These are phyloP conservation scores for Gymnodraco acuticeps DNA, from an alignment of 2,797 vertebrate genomes.

Conservation along the genomic window DNA sequence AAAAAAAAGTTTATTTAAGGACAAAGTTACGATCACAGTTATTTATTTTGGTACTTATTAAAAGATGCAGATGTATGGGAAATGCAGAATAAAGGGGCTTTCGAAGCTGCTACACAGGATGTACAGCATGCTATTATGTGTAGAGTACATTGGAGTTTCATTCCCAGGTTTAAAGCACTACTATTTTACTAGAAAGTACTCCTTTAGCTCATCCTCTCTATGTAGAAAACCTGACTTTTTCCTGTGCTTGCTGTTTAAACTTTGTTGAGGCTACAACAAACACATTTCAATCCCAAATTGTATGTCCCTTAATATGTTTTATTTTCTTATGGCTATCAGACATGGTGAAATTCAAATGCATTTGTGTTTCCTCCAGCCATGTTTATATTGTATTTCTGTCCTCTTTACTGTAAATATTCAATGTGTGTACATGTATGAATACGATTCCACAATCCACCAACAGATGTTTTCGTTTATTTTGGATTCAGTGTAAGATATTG, in stretches of 20 bases:
- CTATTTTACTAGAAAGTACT: constrained; percentile 28
- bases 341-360: constrained; percentile 24
- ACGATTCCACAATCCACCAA: constrained; percentile 33
- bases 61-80: constrained; percentile 29
- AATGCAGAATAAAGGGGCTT: constrained; percentile 33
- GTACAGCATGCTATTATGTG: constrained; percentile 19
- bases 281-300: neutral
- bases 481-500: constrained; percentile 55
- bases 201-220: constrained; percentile 1
- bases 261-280: constrained; percentile 3
- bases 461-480: constrained; percentile 56
- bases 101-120: constrained; percentile 25
- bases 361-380: constrained; percentile 32
- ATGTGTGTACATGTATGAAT: constrained; percentile 45
- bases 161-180: constrained; percentile 26
- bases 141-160: constrained; percentile 17
- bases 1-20: neutral
- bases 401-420: constrained; percentile 52
- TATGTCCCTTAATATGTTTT: constrained; percentile 25
- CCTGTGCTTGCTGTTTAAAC: constrained; percentile 21
- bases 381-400: constrained; percentile 37
- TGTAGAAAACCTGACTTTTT: constrained; percentile 1
- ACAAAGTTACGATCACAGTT: neutral
- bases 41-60: constrained; percentile 21
- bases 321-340: constrained; percentile 28